phyloP scores from a whole-genome alignment of 2,113 vertebrate genomes.

The Petrocephalus microphthalmus region DNA sequence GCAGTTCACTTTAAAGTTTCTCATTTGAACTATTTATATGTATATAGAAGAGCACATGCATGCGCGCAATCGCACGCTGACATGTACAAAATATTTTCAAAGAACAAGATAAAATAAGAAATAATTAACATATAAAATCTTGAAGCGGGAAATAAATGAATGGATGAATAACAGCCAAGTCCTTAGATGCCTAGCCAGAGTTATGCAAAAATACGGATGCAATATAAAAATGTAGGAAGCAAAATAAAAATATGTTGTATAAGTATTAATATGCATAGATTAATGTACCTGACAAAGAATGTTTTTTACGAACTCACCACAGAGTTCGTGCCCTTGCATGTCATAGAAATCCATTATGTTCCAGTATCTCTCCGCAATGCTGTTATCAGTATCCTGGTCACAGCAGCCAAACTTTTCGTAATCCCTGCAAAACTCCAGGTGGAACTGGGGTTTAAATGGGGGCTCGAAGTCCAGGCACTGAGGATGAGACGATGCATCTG shows the following conservation, averaged over 20 bases:
- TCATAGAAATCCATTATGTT: slow-evolving; percentile 63
- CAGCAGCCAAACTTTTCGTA: slow-evolving; percentile 76
- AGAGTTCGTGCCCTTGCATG: slow-evolving; percentile 46
- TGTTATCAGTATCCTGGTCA: slow-evolving; percentile 61
- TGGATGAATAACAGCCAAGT: not conserved
- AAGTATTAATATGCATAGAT: not conserved
- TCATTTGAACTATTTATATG: too few species aligned
- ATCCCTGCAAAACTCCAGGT: slow-evolving; percentile 71
- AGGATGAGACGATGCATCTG: slow-evolving; percentile 58
- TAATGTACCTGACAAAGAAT: slow-evolving; percentile 72
- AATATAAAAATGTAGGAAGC: not conserved
- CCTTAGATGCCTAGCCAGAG: not conserved
- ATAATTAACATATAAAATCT: not conserved
- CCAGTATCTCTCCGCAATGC: slow-evolving; percentile 67
- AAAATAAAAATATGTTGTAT: not conserved
- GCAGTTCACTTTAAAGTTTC: not conserved
- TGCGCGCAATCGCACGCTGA: not conserved
- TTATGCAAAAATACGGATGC: not conserved
- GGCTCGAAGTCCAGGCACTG: slow-evolving; percentile 76
- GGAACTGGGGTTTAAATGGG: slow-evolving; percentile 63
- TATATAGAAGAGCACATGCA: not conserved
- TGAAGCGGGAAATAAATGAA: not conserved
- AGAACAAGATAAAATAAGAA: not conserved
- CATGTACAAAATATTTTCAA: not conserved
- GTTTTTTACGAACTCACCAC: slow-evolving; percentile 66